A percentile compares a stretch with the other conserved stretches of the same genome.
Evolutionary conservation across 2,113 vertebrate species (phyloP).

Genomic region (Raphicerus campestris): DNA sequence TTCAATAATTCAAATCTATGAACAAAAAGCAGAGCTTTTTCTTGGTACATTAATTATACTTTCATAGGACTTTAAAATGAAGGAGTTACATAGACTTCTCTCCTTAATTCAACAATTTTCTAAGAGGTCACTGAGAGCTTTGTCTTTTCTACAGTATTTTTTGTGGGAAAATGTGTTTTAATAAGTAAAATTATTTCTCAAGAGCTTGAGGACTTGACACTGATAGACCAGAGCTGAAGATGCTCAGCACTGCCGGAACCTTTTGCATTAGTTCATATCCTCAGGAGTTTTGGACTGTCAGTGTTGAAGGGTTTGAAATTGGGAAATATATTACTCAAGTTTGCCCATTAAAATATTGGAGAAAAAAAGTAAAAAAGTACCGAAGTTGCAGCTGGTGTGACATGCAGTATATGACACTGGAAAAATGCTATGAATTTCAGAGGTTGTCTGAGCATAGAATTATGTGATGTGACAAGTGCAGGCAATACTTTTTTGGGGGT

Average conservation of each 20-base stretch:
- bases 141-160: conserved; percentile 59
- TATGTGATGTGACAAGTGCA: conserved; percentile 50
- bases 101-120: conserved; percentile 67
- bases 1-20: conserved; percentile 58
- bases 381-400: neutral
- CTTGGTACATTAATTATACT: conserved; percentile 62
- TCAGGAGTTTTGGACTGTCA: conserved; percentile 60
- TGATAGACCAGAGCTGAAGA: conserved; percentile 60
- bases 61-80: conserved; percentile 43
- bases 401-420: conserved; percentile 26
- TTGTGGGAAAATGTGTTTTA: conserved; percentile 71
- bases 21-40: conserved; percentile 28
- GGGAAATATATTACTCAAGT: conserved; percentile 53
- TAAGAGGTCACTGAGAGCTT: conserved; percentile 67
- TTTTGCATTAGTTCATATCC: conserved; percentile 66
- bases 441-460: conserved; percentile 25
- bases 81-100: conserved; percentile 44
- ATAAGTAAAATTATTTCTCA: conserved; percentile 76
- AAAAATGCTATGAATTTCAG: conserved; percentile 55
- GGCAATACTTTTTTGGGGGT: neutral
- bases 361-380: conserved; percentile 30
- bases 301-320: conserved; percentile 51
- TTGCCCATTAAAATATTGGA: conserved; percentile 53
- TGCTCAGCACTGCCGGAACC: conserved; percentile 29
- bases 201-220: conserved; percentile 73